Base-by-base conservation (phyloP, 2,797 vertebrate genomes). In the Lepus oiostolus region DNA sequence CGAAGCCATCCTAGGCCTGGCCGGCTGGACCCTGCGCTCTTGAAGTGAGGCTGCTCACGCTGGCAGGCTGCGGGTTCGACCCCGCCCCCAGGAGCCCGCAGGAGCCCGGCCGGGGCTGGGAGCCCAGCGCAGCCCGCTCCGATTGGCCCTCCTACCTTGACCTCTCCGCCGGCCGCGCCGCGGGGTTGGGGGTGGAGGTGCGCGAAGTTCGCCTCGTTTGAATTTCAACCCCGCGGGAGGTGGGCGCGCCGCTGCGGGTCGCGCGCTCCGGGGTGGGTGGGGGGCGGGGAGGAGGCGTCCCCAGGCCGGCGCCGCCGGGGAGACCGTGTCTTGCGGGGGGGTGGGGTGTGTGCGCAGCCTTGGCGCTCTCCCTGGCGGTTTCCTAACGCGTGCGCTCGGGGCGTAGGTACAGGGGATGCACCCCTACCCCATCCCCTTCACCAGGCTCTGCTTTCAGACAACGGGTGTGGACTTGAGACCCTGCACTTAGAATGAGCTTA, bases 121-220 rank as follows among this genome's bases (percentile, higher is more conserved):
- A 47, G 42, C 42, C 42, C 42, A 83, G 71, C 58, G 83, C 67
- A 0, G 79, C 52, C 74, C 32, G n/a, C 38, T 22, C 28, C 26
- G 14, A 32, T 54, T 35, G 50, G 22, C 35, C 72, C 42, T 47
- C 38, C 68, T 11, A 71, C 42, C 92, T 87, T 47, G 54, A 93
- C 85, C 62, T 91, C 82, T 76, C 68, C 1, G n/a, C 76, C 11
- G 4, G 72, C 62, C 35, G 28, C 19, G 38, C 88, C 42, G 32
- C 50, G 28, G 24, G 17, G 42, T 7, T 1, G 54, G 4, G 14
- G 14, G 14, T 16, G 16, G 54, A 16, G 54, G 14, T 58, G 4
- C 14, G 71, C 22, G 67, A 21, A 68, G 81, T 94, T 93, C 54
- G 92, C 81, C 81, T 96, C 82, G n/a, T 97, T 97, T 97, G 95